Evolutionary conservation across 2,888 invertebrate species (phyloP).

Genomic region (Achlya flavicornis): DNA sequence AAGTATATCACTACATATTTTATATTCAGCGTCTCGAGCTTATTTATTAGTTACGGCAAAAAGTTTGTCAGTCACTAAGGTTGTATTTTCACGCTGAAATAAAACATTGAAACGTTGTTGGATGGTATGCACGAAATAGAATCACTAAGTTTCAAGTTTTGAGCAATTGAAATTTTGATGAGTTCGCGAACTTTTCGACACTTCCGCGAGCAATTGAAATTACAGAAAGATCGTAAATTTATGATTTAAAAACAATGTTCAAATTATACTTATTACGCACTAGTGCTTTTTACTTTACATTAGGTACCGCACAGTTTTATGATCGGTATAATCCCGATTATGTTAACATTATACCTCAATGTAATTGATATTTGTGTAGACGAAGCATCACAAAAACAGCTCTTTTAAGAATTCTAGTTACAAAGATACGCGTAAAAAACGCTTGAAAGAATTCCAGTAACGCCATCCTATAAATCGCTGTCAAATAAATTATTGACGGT

Average conservation of each 20-base stretch:
- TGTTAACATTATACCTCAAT: too few species aligned
- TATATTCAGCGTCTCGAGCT: too few species aligned
- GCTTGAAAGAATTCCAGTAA: not conserved
- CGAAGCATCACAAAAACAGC: too few species aligned
- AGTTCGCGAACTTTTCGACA: not conserved
- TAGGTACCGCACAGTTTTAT: too few species aligned
- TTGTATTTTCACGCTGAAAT: not conserved
- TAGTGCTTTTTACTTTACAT: too few species aligned
- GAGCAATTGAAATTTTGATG: not conserved
- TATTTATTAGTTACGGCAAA: too few species aligned
- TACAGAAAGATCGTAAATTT: not conserved
- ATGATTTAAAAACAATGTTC: not conserved
- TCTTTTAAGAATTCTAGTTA: too few species aligned
- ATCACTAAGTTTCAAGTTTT: constrained; percentile 1
- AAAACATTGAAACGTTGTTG: not conserved
- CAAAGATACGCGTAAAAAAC: not conserved
- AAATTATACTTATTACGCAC: too few species aligned
- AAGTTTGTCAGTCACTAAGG: not conserved
- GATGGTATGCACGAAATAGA: not conserved
- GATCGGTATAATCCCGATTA: too few species aligned
- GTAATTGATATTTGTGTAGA: too few species aligned
- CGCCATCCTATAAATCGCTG: not conserved
- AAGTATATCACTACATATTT: too few species aligned
- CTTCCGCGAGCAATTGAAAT: not conserved
- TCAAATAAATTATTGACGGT: not conserved